Base-by-base conservation (phyloP, 1,140 invertebrate species). In the Melipona quadrifasciata region DNA sequence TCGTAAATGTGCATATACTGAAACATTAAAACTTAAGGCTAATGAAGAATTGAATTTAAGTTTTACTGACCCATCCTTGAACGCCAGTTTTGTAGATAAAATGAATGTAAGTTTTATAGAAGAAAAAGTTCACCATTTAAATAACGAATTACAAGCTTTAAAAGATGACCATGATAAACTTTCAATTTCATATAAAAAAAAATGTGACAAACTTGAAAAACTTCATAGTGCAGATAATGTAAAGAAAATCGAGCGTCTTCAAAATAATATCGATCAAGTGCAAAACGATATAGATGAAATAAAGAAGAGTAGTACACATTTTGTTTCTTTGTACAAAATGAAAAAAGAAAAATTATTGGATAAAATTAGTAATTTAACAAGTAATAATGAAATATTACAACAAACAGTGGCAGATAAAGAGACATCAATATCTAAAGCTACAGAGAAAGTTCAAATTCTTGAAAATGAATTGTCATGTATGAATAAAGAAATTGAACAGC, bases 1-100 rank as follows among this genome's bases (percentile, higher is more conserved):
- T 11, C 86, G 89, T 16, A 85, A 91, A 57, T 90, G 88, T 1
- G 89, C 86, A 0, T 88, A 91, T 6, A 85, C 84, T 2, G 92
- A 93, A 68, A 27, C 76, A 14, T 65, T 94, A 19, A 90, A 85
- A 39, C 68, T 79, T 1, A 94, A 93, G 77, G 91, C 89, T 4
- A 90, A 89, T 19, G 90, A 94, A 61, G 88, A 91, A 14, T 67
- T 92, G 21, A 89, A 89, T 53, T 1, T 74, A 70, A 89, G 85
- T n/a, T 74, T 53, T 2, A 2, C 19, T 5, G 84, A 87, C 51
- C 12, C 53, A 16, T 84, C 88, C 55, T 61, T 84, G 4, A 85
- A 87, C 31, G 16, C 53, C 1, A 90, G 83, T 75, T 75, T 82
- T 16, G 16, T 64, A 2, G 88, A 87, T 24, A 72, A n/a, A 16